These are phyloP conservation scores for Cherax quadricarinatus DNA, from an alignment of 1,140 invertebrate genomes.

Conservation along the genomic window DNA sequence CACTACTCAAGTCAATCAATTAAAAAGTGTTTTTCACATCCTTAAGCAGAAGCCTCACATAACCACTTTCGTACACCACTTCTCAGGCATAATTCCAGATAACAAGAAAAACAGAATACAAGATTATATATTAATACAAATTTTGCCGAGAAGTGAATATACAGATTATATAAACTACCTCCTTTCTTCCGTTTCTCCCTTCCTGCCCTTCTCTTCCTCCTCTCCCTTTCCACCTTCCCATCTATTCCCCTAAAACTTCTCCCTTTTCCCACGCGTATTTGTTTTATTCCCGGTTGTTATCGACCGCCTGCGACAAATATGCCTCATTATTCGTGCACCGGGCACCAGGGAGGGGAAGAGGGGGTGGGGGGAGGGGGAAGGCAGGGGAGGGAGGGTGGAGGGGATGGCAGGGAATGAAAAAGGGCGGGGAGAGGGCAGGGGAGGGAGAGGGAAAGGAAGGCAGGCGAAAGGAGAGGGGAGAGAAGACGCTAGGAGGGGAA, in stretches of 20 bases:
- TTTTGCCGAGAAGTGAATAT: no score
- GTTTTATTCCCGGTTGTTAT: slow-evolving; percentile 8
- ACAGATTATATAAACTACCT: no score
- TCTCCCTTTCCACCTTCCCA: neutral
- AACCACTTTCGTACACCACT: no score
- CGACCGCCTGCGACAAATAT: slow-evolving; percentile 17
- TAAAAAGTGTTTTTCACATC: no score
- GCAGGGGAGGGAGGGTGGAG: neutral
- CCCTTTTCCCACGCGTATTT: slow-evolving; percentile 33
- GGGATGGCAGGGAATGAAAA: neutral
- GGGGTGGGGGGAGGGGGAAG: neutral
- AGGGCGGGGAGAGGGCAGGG: neutral
- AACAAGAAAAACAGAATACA: no score
- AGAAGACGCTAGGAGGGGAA: neutral
- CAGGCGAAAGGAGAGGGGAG: neutral
- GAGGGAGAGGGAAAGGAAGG: neutral
- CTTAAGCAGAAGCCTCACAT: no score
- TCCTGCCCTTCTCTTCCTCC: neutral
- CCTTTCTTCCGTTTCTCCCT: no score
- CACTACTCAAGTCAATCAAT: no score
- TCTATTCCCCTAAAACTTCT: neutral
- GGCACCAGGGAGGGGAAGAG: neutral
- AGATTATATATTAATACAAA: no score
- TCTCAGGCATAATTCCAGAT: no score
- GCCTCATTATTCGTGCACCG: slow-evolving; percentile 21